Base-by-base conservation (phyloP, 2,888 invertebrate species). In the Ecliptopera silaceata region DNA sequence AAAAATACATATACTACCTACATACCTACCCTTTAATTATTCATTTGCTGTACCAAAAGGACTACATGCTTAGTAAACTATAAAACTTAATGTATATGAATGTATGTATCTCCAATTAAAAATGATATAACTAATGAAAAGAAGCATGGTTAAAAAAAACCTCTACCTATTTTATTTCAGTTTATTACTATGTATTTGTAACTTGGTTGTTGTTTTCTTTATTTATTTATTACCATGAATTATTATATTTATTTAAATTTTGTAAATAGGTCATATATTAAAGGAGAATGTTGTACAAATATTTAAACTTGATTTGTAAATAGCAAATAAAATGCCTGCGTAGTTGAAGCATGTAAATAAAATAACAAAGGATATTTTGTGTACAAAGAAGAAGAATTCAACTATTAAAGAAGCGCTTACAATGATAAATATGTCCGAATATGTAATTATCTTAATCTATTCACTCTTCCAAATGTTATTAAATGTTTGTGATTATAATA, bases 271-370 rank as follows among this genome's bases (percentile, higher is more conserved):
- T 22, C 10, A 47, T 18, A 8, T 34, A 29, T 4, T 29, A 15
- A 32, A 38, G 15, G 38, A 36, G 5, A 39, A 5, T 44, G n/a
- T 26, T 47, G 26, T 41, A 56, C 22, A 56, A 34, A 48, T 11
- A 26, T 29, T 26, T 48, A 8, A 43, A 26, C 4, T 11, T 31
- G 42, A 12, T 17, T 47, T 62, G 47, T 61, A 63, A 41, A 59
- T 57, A 59, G 45, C 47, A 65, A 58, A 57, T 46, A 62, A 67
- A 60, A 55, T 56, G 70, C 70, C 65, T 70, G 71, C 62, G 54
- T 79, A 77, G 74, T 69, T 56, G 61, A 66, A 72, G 75, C 80
- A 78, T 79, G 77, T 50, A 38, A 49, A 58, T 62, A 58, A 60
- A 31, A 34, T 5, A 34, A 32, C 4, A 38, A 50, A 20, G 50